Evolutionary conservation across 2,888 invertebrate genomes (phyloP), one percentile per base, ranked within the genome.

Genomic region (Xylota sylvarum): DNA sequence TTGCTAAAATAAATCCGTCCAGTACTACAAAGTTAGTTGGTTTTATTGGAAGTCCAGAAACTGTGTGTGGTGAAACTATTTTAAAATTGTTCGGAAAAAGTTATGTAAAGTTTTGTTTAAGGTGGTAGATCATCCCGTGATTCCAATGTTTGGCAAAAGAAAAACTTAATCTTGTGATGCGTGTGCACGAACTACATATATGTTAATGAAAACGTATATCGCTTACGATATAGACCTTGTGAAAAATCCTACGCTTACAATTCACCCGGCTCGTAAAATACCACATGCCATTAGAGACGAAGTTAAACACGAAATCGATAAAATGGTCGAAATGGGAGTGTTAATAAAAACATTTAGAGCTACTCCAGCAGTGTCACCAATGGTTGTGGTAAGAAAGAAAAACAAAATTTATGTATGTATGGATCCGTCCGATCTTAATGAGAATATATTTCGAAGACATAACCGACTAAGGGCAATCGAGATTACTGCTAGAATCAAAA

Each of bases 71-170:
- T n/a, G n/a, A 58, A 65, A 48, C 46, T 32, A 6, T 64, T 27
- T 6, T 76, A 5, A 65, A 65, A 48, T 76, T 2, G 48, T 76
- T 32, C 76, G 76, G 5, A n/a, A 27, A 46, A 56, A 23, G 37
- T 1, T 14, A 19, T 43, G 27, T 55, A 56, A 65, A 5, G 46
- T 74, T 23, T 43, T n/a, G n/a, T n/a, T 76, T 10, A 76, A 76
- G 65, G 65, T 58, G n/a, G 65, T 76, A 40, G 65, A 76, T 30
- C 19, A 65, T 58, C 46, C 56, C 0, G 56, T 67, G 19, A 67
- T 2, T 14, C 65, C 65, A 67, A 67, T 76, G 56, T 58, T 65
- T 48, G 56, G 56, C 17, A 76, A 67, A 30, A 67, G 43, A 76
- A 65, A 58, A 35, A 12, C 17, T 76, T 12, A 65, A 58, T 17